Base-by-base conservation (phyloP, 2,888 invertebrate genomes). In the Caenorhabditis macrosperma region DNA sequence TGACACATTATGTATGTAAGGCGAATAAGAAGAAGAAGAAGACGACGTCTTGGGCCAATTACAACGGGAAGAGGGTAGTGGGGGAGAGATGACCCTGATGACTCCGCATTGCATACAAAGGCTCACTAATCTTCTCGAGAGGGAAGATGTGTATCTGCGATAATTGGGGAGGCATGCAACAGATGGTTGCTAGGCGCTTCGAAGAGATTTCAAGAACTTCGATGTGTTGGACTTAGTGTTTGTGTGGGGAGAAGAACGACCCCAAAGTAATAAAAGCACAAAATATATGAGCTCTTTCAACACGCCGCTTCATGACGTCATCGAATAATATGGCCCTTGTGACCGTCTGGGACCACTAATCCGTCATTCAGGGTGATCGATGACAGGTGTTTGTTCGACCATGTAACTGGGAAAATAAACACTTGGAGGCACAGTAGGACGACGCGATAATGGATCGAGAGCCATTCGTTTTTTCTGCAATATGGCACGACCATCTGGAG, bases 161-260 rank as follows among this genome's bases (percentile, higher is more conserved):
- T 55, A 67, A 67, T 67, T 55, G 66, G 17, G 44, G 7, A 44
- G 26, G 41, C n/a, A n/a, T 55, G 55, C 55, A 55, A 67, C 66
- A 67, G 66, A 67, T 67, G 66, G 55, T 30, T 15, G 20, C 15
- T 38, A 17, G 54, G n/a, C 28, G 15, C 26, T 12, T 38, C 38
- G 66, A 41, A 54, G 63, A 38, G 38, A 38, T 38, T 63, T 35
- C 63, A 50, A n/a, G n/a, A n/a, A n/a, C n/a, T n/a, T n/a, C n/a
- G n/a, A n/a, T n/a, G n/a, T n/a, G n/a, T n/a, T n/a, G n/a, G 38
- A 38, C 38, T n/a, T n/a, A n/a, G 38, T 12, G 12, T 38, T 38
- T 38, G 15, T 38, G 38, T 7, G 10, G 38, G 15, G 38, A 12
- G 38, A 38, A 38, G 15, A 38, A 38, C 38, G 38, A 38, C 38